Base-by-base conservation (phyloP, 2,888 invertebrate species). In the Plusia festucae region DNA sequence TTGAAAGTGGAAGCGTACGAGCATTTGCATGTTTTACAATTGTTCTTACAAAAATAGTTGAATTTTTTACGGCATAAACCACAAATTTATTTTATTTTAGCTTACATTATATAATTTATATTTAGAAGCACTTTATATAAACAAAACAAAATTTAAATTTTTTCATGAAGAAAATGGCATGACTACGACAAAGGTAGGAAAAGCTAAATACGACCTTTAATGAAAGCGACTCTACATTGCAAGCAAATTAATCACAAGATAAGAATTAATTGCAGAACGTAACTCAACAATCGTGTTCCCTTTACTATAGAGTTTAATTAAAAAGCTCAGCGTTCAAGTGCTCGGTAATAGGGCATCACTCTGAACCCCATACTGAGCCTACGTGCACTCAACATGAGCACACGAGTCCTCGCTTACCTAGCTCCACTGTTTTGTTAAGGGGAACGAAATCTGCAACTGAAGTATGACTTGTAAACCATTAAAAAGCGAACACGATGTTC, bases 271-370 rank as follows among this genome's bases (percentile, higher is more conserved):
- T 66, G 68, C 72, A 65, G 62, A 63, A 66, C 63, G 46, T 62
- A 63, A 56, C 60, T 62, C 69, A 78, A 82, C 82, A 86, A 81
- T 84, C 82, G 68, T 66, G 72, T 75, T 82, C 83, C 76, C 71
- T 65, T 83, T 85, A 84, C 82, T 67, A 64, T 83, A 77, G 82
- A 80, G 85, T 89, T 90, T 91, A 92, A 93, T 93, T 93, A 92
- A 92, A 93, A 92, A 91, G 91, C 90, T 87, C 88, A 89, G 85
- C 88, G 84, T 81, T 85, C 82, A 88, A 91, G 88, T 82, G 83
- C 85, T 79, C 78, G 79, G 87, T 92, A 92, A 92, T 89, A 89
- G 88, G 87, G 90, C 89, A 91, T 89, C 89, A 92, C 86, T 82
- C 82, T 84, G 57, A 82, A 78, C 82, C 75, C 65, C 71, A 80